Evolutionary conservation across 2,797 vertebrate genomes (phyloP), one percentile per base, ranked within the genome.

Genomic region (Silurus lanzhouensis): DNA sequence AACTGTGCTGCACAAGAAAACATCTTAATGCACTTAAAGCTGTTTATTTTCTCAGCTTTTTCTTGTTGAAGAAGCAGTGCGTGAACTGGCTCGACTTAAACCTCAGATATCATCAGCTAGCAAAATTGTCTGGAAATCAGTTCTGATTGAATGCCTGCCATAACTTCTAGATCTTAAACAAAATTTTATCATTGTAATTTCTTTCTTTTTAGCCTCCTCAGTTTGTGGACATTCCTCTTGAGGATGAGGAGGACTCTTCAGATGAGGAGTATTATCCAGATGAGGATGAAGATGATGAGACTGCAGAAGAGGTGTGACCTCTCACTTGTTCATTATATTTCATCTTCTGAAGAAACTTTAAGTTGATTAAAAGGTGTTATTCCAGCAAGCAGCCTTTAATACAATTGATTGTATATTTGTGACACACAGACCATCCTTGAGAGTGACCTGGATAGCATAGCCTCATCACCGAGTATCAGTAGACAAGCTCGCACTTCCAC

Each of bases 211-310:
- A 98, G 97, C 94, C 94, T 2, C 96, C 97, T 82, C 97, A 99
- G 91, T 99, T 99, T 90, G 96, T 99, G 52, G 97, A 99, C 89
- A 99, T 99, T 82, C 95, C 95, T 1, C 94, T 99, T 0, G 96
- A 97, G 87, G 97, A 99, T 1, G 97, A 98, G 3, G 97, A 98
- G 46, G 97, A 99, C 86, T 97, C 97, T 0, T 99, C 98, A 48
- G 98, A 98, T 92, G 97, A 99, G 90, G 98, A 99, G 83, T 99
- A 99, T 90, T 96, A 96, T 86, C 98, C 98, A 19, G 96, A 97
- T 25, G 97, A 98, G 10, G 97, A 98, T 0, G 97, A 98, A 38
- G 97, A 97, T 74, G 97, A 99, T 15, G 98, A 99, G 91, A 98
- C 96, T 0, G 94, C 96, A 2, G 98, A 99, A 71, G 98, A 99